These are phyloP conservation scores for Anagyrus pseudococci DNA, from an alignment of 2,888 invertebrate genomes.

Conservation along the genomic window DNA sequence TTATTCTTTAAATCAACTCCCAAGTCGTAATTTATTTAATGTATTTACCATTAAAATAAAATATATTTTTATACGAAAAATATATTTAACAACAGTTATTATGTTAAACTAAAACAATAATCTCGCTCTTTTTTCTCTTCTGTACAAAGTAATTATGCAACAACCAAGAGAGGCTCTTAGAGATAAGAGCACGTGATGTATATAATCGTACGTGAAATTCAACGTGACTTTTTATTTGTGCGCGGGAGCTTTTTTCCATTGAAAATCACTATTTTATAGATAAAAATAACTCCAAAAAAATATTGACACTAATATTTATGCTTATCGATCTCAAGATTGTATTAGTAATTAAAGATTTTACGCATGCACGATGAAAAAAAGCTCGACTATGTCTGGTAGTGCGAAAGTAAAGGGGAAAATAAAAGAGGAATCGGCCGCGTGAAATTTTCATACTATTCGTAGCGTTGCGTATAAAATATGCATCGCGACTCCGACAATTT, in stretches of 20 bases:
- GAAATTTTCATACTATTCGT: slow-evolving; percentile 8
- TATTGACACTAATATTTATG: too few relatives aligned
- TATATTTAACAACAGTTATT: too few relatives aligned
- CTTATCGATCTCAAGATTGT: not conserved
- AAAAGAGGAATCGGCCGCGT: not conserved
- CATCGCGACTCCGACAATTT: slow-evolving; percentile 44
- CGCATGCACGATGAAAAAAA: not conserved
- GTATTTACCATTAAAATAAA: too few relatives aligned
- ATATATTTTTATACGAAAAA: too few relatives aligned
- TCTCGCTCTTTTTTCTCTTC: too few relatives aligned
- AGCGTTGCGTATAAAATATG: slow-evolving; percentile 10
- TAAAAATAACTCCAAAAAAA: not conserved
- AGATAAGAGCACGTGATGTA: not conserved
- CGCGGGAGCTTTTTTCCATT: slow-evolving; percentile 15
- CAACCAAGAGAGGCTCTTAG: not conserved
- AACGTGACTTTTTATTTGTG: not conserved
- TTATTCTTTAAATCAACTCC: slow-evolving; percentile 91
- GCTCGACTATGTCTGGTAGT: not conserved
- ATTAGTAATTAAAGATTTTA: slow-evolving; percentile 14
- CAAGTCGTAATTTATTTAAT: too few relatives aligned
- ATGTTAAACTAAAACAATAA: too few relatives aligned
- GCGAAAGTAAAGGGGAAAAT: not conserved
- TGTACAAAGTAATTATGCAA: slow-evolving; percentile 25
- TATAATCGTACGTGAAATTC: too few relatives aligned
- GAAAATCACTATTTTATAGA: not conserved